Conservation (phyloP, 2,888 invertebrate species). For the Caradrina clavipalpis region DNA sequence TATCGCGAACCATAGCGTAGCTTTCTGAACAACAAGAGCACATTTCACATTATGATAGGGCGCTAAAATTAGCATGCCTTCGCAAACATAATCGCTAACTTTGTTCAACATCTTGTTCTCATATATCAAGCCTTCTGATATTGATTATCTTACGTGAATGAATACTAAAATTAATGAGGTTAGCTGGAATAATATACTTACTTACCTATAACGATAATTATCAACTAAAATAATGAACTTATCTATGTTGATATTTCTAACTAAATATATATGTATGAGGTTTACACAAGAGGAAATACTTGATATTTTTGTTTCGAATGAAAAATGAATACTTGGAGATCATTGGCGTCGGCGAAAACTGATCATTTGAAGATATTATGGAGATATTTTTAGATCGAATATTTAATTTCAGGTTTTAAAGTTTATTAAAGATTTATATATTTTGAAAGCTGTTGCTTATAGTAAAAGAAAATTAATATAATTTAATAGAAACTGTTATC, state of each 20-base stretch:
- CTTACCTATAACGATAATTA: background rate
- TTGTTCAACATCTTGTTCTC: conserved; percentile 31
- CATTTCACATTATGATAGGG: conserved; percentile 14
- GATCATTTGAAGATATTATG: conserved; percentile 30
- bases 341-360: conserved; percentile 50
- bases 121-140: background rate
- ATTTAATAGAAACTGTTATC: no score
- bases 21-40: conserved; percentile 5
- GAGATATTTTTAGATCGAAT: conserved; percentile 9
- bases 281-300: background rate
- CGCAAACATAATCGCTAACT: conserved; percentile 24
- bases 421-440: background rate
- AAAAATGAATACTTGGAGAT: conserved; percentile 42
- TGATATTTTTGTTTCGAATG: conserved; percentile 11
- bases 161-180: conserved; percentile 12
- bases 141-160: background rate
- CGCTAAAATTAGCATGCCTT: conserved; percentile 40
- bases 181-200: background rate
- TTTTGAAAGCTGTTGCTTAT: conserved; percentile 11
- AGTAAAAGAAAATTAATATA: no score
- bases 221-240: no score
- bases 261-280: background rate
- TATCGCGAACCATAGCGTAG: conserved; percentile 4
- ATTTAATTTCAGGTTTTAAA: conserved; percentile 4
- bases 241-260: background rate